These are phyloP conservation scores for Sebastes flavidus DNA, from an alignment of 2,797 vertebrate genomes.

Conservation along the genomic window DNA sequence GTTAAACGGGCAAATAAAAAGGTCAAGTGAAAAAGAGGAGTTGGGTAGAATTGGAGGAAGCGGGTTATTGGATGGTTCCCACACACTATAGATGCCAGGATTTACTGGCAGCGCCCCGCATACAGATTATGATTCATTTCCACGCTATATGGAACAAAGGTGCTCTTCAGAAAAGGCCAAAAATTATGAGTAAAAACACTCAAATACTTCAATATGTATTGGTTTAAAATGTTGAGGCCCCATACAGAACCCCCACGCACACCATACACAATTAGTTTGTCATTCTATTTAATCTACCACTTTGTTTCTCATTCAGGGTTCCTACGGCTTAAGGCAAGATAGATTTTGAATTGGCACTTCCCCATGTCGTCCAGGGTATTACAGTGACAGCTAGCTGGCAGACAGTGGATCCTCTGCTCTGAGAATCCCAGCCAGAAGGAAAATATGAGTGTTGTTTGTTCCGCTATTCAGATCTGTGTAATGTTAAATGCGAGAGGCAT, in stretches of 20 bases:
- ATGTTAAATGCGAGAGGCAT: too few species aligned
- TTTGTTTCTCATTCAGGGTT: background rate
- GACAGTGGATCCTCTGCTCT: too few species aligned
- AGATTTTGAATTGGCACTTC: background rate
- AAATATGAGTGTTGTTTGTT: too few species aligned
- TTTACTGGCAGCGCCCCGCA: slow-evolving; percentile 11
- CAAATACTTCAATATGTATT: background rate
- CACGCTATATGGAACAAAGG: slow-evolving; percentile 22
- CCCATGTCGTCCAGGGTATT: too few species aligned
- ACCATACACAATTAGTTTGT: background rate
- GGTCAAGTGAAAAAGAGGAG: background rate
- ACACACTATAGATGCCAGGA: slow-evolving; percentile 10
- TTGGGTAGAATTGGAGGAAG: background rate
- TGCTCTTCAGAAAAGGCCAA: background rate
- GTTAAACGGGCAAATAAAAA: background rate
- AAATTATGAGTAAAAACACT: background rate
- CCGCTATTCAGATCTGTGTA: too few species aligned
- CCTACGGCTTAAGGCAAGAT: background rate
- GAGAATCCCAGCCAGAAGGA: too few species aligned
- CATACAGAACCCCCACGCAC: background rate
- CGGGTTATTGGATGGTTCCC: background rate
- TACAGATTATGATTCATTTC: slow-evolving; percentile 34
- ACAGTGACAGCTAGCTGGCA: too few species aligned
- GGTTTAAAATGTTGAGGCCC: background rate
- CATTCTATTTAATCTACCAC: background rate